Evolutionary conservation across 2,888 invertebrate species (phyloP), one percentile per base, ranked within the genome.

Genomic region (Drosophila rellima): DNA sequence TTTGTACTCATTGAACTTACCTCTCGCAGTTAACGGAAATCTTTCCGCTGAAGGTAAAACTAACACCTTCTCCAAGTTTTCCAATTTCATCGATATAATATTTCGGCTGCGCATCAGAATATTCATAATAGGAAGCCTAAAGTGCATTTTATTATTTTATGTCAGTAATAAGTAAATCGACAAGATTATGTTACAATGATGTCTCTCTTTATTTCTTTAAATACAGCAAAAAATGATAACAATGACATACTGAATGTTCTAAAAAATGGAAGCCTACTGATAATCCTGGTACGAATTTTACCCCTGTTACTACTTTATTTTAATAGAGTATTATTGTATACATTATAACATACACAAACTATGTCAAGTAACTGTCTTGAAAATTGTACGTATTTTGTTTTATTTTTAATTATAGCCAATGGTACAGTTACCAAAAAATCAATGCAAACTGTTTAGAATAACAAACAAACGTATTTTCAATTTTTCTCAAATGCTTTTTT

Each of bases 21-120:
- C 92, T 89, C 76, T 93, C 93, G 64, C 93, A 93, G 64, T 92
- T 91, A 4, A 83, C 82, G 20, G 91, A 74, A 29, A 92, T 91
- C 52, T 77, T 86, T 4, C 93, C 93, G 35, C 77, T 86, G 18
- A 93, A 69, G 20, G 90, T 91, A 29, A 92, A 92, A 66, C 92
- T 92, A 7, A 90, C 74, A 5, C 93, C 93, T 65, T 92, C 91
- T 6, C 74, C 68, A n/a, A 92, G 65, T 33, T 82, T 70, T 2
- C 89, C 91, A 61, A 92, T 73, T 52, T 86, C 78, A 52, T 84
- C 81, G 59, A 82, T 90, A 18, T 75, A 80, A 66, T 90, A 92
- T 15, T 92, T 90, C 2, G 92, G 84, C 15, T 79, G 67, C 33
- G 90, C 83, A 67, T 92, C 92, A 23, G 90, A 80, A 56, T 91